Conservation (phyloP, 2,113 vertebrate species). For the Paralichthys olivaceus region DNA sequence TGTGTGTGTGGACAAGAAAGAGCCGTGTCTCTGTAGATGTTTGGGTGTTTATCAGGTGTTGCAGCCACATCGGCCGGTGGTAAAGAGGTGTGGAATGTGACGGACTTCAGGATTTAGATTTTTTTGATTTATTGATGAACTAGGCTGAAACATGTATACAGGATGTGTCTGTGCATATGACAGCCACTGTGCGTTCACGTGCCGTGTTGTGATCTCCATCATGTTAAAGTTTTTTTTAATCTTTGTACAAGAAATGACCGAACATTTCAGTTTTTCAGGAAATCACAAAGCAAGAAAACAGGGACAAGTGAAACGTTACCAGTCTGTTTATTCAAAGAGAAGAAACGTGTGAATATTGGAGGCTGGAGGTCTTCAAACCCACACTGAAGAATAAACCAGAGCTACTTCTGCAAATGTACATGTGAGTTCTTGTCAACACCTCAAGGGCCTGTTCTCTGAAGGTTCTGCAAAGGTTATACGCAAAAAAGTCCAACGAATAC, state of each 20-base stretch:
- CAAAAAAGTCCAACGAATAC: conserved; percentile 33
- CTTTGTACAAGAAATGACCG: no score
- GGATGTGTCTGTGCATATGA: no score
- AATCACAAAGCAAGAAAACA: no score
- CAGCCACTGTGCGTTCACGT: no score
- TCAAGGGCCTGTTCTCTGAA: conserved; percentile 46
- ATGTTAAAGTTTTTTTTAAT: no score
- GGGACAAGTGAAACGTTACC: background rate
- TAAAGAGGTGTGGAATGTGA: background rate
- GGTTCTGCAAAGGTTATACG: conserved; percentile 64
- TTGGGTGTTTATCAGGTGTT: no score
- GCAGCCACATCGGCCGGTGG: no score
- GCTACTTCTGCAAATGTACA: background rate
- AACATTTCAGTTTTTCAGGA: no score
- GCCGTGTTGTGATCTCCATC: no score
- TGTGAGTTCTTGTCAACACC: conserved; percentile 35
- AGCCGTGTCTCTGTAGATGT: no score
- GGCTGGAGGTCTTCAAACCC: background rate
- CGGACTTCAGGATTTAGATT: background rate
- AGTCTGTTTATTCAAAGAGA: background rate
- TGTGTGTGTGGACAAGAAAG: background rate
- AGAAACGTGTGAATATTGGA: background rate
- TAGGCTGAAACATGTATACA: no score
- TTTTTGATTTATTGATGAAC: no score
- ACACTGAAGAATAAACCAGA: background rate